Evolutionary conservation across 2,797 vertebrate species (phyloP).

Genomic region (Ctenochaetus hawaiiensis): DNA sequence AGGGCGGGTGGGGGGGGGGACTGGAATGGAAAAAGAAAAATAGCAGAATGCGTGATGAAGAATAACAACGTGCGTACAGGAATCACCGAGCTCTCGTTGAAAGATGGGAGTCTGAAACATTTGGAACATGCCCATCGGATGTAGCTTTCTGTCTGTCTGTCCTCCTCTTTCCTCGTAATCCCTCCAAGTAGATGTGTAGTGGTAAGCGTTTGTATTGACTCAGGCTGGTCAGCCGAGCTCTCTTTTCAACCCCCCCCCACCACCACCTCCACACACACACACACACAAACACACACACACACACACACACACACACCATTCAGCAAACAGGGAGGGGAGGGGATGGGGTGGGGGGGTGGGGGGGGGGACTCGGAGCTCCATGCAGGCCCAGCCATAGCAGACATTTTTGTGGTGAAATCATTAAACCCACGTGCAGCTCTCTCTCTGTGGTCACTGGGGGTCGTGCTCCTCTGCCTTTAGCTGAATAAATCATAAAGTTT

Average conservation of each 20-base stretch:
- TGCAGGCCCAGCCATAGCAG: conserved; percentile 96
- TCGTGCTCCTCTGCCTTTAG: conserved; percentile 99
- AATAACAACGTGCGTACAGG: conserved; percentile 37
- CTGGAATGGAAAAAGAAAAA: conserved; percentile 45
- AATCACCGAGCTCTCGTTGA: conserved; percentile 45
- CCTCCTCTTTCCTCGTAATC: conserved; percentile 60
- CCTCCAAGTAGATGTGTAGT: conserved; percentile 65
- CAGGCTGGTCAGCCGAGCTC: conserved; percentile 71
- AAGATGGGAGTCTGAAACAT: conserved; percentile 48
- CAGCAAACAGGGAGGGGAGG: conserved; percentile 35
- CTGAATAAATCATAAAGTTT: conserved; percentile 99
- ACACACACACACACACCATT: conserved; percentile 45
- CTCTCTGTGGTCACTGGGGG: conserved; percentile 99
- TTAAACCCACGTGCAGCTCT: conserved; percentile 99
- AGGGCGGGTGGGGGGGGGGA: neutral
- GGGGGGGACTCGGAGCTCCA: conserved; percentile 64
- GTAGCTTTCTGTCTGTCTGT: conserved; percentile 58
- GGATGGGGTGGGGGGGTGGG: no score
- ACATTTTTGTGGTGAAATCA: conserved; percentile 99
- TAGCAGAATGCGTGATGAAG: conserved; percentile 55
- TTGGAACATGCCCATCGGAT: conserved; percentile 58
- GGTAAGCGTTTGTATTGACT: conserved; percentile 78
- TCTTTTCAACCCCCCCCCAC: conserved; percentile 61
- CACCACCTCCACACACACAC: neutral
- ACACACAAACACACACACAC: neutral